These are phyloP conservation scores for Drosophila koepferae DNA, from an alignment of 2,888 invertebrate species.

Conservation along the genomic window DNA sequence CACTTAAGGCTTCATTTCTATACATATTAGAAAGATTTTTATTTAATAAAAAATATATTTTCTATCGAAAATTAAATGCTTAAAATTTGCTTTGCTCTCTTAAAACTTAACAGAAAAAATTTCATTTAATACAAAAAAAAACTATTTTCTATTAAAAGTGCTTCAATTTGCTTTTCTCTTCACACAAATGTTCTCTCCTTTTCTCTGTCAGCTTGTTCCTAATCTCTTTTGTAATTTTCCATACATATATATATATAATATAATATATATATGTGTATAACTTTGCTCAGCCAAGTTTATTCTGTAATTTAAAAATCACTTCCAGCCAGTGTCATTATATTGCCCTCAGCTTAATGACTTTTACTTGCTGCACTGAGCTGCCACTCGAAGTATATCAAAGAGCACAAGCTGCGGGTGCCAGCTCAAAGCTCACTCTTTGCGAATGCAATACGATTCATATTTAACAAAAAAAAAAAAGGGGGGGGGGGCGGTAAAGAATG, in stretches of 20 bases:
- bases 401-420: background rate
- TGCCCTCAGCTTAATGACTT: slow-evolving; percentile 3
- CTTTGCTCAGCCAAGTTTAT: background rate
- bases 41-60: no score
- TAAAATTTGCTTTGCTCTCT: no score
- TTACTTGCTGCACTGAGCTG: background rate
- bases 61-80: no score
- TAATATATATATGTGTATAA: background rate
- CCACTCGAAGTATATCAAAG: slow-evolving; percentile 7
- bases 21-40: no score
- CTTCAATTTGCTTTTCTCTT: background rate
- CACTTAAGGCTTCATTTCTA: no score
- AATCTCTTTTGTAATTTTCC: background rate
- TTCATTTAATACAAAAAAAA: no score
- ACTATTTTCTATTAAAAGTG: no score
- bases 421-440: background rate
- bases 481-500: no score
- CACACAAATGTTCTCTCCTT: background rate
- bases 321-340: background rate
- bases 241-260: background rate
- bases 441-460: slow-evolving; percentile 39
- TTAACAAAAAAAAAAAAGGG: slow-evolving; percentile 7
- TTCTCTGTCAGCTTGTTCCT: background rate
- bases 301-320: background rate
- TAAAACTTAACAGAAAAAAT: no score